These are phyloP conservation scores for Epizoanthus scotinus DNA, from an alignment of 92 coral and sea anemone genomes.

Conservation along the genomic window DNA sequence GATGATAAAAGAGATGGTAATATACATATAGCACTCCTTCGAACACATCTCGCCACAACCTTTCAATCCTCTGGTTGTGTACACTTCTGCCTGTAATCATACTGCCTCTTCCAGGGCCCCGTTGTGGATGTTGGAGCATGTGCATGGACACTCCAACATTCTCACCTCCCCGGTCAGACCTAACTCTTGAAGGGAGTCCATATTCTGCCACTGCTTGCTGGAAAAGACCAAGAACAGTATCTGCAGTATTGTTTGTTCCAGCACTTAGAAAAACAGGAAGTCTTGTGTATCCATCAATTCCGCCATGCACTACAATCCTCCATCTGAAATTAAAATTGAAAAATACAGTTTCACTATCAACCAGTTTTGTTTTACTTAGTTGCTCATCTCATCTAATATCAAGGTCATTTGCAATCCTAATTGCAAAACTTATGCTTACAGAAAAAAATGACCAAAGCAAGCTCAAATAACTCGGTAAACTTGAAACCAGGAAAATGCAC, in stretches of 20 bases:
- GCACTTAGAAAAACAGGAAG: slow-evolving; percentile 44
- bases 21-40: slow-evolving; percentile 49
- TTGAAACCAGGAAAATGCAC: too few species aligned
- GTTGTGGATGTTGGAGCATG: slow-evolving; percentile 46
- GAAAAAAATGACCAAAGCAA: too few species aligned
- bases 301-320: slow-evolving; percentile 57
- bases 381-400: too few species aligned
- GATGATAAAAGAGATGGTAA: slow-evolving; percentile 52
- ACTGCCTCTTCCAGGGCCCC: slow-evolving; percentile 48
- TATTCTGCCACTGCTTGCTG: slow-evolving; percentile 42
- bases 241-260: slow-evolving; percentile 45
- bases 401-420: too few species aligned
- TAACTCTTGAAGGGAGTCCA: slow-evolving; percentile 57
- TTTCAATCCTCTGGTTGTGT: slow-evolving; percentile 48
- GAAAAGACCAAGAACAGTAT: slow-evolving; percentile 41
- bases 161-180: slow-evolving; percentile 48
- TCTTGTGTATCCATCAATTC: slow-evolving; percentile 46
- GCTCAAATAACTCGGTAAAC: too few species aligned
- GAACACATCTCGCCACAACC: slow-evolving; percentile 49
- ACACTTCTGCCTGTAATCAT: slow-evolving; percentile 43
- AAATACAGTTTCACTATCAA: too few species aligned
- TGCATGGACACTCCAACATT: slow-evolving; percentile 35
- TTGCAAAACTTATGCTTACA: too few species aligned
- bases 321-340: slow-evolving; percentile 49
- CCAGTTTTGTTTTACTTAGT: too few species aligned